phyloP scores from a whole-genome alignment of 1,140 invertebrate species.

The Ladona fulva region DNA sequence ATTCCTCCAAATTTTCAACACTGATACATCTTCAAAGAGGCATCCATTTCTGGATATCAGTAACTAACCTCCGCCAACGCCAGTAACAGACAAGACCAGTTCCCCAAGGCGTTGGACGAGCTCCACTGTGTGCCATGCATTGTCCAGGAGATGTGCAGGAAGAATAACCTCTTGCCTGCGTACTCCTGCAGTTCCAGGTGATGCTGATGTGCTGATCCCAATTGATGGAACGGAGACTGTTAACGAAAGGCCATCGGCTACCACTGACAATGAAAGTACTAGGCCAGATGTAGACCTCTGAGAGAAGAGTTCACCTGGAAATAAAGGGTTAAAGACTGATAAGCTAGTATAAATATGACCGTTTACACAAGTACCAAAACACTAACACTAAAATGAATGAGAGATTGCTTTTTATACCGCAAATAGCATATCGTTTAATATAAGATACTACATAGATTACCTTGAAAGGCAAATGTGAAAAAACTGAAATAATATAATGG shows the following conservation, averaged over 20 bases:
- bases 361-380: too few relatives aligned
- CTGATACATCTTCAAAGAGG: too few relatives aligned
- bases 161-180: conserved; percentile 50
- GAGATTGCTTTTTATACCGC: too few relatives aligned
- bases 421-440: too few relatives aligned
- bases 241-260: not conserved
- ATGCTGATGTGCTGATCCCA: not conserved
- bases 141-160: conserved; percentile 59
- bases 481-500: too few relatives aligned
- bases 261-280: conserved; percentile 17
- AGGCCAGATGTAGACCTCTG: conserved; percentile 39
- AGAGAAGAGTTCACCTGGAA: conserved; percentile 55
- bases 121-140: conserved; percentile 71
- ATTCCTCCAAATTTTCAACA: too few relatives aligned
- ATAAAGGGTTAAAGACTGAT: too few relatives aligned
- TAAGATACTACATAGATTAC: too few relatives aligned
- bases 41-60: not conserved
- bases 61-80: conserved; percentile 22
- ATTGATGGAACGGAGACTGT: not conserved
- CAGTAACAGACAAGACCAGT: conserved; percentile 48
- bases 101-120: conserved; percentile 55
- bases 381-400: too few relatives aligned
- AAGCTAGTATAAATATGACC: too few relatives aligned
- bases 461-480: too few relatives aligned
- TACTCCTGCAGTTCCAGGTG: conserved; percentile 16